phyloP scores from a whole-genome alignment of 1,140 invertebrate genomes.

The Littorina saxatilis region DNA sequence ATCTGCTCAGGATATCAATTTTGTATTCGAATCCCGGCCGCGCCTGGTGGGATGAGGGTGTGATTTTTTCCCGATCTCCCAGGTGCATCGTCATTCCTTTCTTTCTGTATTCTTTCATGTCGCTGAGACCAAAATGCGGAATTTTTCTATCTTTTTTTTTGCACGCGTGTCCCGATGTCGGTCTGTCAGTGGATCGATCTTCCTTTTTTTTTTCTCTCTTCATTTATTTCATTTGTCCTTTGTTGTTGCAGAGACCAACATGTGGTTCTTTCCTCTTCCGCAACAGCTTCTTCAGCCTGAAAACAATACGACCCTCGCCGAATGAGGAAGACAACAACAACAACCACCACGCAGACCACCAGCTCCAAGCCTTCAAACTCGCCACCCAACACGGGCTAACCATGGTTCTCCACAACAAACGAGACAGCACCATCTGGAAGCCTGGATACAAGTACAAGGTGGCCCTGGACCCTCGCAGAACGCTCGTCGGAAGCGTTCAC shows the following conservation, averaged over 20 bases:
- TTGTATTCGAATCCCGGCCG: no score
- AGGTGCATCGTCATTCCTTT: no score
- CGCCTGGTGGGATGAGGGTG: no score
- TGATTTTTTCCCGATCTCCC: no score
- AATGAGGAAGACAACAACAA: neutral
- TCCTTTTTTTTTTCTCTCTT: neutral
- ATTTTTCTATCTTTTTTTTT: neutral
- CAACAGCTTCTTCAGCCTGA: constrained; percentile 22
- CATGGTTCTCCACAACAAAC: neutral
- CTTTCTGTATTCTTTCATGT: neutral
- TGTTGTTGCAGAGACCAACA: constrained; percentile 6
- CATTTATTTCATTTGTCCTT: neutral
- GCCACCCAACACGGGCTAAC: neutral
- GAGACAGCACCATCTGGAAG: neutral
- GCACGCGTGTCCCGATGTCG: neutral
- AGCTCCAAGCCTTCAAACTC: neutral
- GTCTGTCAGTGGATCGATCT: neutral
- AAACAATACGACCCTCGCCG: neutral
- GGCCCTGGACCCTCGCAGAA: neutral
- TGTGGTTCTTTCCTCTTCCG: constrained; percentile 21
- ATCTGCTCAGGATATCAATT: no score
- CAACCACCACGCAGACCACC: neutral
- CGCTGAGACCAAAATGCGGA: neutral
- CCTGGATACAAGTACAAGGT: neutral
- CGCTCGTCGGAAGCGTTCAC: constrained; percentile 24